phyloP scores from a whole-genome alignment of 2,113 vertebrate species.

The Elanoides forficatus region DNA sequence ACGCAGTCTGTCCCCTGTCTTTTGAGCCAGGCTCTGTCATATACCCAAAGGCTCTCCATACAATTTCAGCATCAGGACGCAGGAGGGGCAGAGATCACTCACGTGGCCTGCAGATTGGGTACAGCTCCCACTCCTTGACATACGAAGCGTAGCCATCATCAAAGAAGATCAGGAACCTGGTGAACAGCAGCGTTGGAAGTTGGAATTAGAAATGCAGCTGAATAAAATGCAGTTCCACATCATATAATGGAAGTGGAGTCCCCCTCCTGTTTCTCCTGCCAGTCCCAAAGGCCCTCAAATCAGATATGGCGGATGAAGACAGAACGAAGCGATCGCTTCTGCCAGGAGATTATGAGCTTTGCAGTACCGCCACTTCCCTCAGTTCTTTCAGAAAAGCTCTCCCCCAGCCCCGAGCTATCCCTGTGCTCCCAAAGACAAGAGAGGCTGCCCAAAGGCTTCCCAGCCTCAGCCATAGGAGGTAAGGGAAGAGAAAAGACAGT shows the following conservation, averaged over 20 bases:
- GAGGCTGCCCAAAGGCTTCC: not conserved
- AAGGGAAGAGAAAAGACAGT: not conserved
- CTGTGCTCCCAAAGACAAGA: not conserved
- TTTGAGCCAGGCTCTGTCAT: not conserved
- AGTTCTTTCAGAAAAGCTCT: not conserved
- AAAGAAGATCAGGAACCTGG: slow-evolving; percentile 96
- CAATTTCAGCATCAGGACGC: rapidly evolving
- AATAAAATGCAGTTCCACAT: not conserved
- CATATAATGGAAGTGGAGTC: rapidly evolving
- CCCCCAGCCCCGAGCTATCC: not conserved
- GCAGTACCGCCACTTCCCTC: not conserved
- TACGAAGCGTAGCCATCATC: slow-evolving; percentile 97
- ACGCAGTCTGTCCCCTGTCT: rapidly evolving
- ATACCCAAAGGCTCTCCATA: rapidly evolving
- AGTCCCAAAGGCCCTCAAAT: not conserved
- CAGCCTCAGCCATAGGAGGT: not conserved
- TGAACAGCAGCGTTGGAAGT: rapidly evolving
- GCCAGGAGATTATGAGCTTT: not conserved
- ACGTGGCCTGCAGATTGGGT: slow-evolving; percentile 90
- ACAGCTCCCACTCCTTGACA: slow-evolving; percentile 90
- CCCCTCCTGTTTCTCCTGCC: not conserved
- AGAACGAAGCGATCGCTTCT: rapidly evolving
- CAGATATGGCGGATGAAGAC: rapidly evolving
- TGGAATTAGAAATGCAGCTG: not conserved
- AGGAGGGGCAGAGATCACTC: slow-evolving; percentile 56